Evolutionary conservation across 1,140 invertebrate species (phyloP).

Genomic region (Drosophila lacertosa): DNA sequence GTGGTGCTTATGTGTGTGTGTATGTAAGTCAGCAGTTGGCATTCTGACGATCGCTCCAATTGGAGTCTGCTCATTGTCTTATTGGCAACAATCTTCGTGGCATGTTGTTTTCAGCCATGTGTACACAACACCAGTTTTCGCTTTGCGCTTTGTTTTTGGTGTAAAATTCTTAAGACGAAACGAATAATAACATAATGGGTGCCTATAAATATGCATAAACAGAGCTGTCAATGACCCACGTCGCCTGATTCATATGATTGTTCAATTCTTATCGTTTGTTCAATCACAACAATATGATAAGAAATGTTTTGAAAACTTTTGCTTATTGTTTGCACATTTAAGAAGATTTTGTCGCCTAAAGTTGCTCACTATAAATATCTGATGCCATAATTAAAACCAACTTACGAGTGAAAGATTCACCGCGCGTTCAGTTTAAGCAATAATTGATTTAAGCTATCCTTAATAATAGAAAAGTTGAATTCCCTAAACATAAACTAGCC

Average conservation of each 20-base stretch:
- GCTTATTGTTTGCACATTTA: background rate
- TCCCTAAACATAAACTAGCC: background rate
- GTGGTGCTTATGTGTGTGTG: slow-evolving; percentile 6
- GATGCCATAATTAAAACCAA: background rate
- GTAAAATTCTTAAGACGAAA: slow-evolving; percentile 4
- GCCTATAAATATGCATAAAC: slow-evolving; percentile 16
- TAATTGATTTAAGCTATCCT: too few relatives aligned
- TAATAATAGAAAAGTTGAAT: too few relatives aligned
- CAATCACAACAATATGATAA: background rate
- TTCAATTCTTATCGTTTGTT: too few relatives aligned
- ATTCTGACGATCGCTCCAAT: slow-evolving; percentile 32
- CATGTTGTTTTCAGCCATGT: slow-evolving; percentile 12
- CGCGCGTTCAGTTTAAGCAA: too few relatives aligned
- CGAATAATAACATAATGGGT: slow-evolving; percentile 14
- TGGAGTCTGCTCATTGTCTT: slow-evolving; percentile 30
- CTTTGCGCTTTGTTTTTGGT: slow-evolving; percentile 3
- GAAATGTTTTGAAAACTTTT: background rate
- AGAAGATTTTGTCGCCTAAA: too few relatives aligned
- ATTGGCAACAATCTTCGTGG: slow-evolving; percentile 41
- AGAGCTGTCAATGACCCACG: slow-evolving; percentile 47
- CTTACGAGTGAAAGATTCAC: background rate
- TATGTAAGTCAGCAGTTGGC: slow-evolving; percentile 15
- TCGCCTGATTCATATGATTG: slow-evolving; percentile 1
- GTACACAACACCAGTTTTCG: slow-evolving; percentile 1
- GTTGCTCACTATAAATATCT: too few relatives aligned